phyloP scores from a whole-genome alignment of 2,888 invertebrate species.

The Conomelus anceps region DNA sequence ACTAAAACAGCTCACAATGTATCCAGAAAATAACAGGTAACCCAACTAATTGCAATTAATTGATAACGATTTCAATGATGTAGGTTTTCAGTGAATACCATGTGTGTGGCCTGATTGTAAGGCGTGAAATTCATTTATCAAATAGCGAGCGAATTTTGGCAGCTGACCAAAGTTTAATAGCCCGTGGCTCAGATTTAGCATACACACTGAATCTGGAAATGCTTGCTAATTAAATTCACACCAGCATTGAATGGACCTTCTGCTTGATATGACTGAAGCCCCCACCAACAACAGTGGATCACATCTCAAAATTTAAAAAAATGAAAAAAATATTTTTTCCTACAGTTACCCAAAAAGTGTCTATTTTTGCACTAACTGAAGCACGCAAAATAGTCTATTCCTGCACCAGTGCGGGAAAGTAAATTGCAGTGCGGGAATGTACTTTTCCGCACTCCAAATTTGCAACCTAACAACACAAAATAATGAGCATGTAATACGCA shows the following conservation, averaged over 20 bases:
- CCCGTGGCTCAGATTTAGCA: background rate
- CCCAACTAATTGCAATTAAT: background rate
- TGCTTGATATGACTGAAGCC: no score
- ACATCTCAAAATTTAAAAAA: no score
- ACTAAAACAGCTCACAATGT: background rate
- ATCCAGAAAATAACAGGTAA: background rate
- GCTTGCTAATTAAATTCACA: background rate
- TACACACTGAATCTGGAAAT: background rate
- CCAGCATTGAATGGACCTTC: background rate
- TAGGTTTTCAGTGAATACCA: background rate
- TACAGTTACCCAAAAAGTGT: no score
- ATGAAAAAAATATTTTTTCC: no score
- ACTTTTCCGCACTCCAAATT: no score
- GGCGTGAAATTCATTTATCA: background rate
- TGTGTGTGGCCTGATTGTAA: background rate
- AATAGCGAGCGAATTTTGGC: background rate
- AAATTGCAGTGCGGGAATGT: no score
- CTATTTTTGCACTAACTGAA: no score
- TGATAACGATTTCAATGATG: background rate
- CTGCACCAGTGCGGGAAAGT: no score
- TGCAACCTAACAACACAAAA: no score
- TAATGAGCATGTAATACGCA: no score
- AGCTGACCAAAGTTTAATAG: background rate
- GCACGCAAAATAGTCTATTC: no score
- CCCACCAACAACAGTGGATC: no score